A percentile compares a stretch with the other conserved stretches of the same genome.
phyloP scores from a whole-genome alignment of 2,113 vertebrate genomes.

The Lasiurus cinereus region DNA sequence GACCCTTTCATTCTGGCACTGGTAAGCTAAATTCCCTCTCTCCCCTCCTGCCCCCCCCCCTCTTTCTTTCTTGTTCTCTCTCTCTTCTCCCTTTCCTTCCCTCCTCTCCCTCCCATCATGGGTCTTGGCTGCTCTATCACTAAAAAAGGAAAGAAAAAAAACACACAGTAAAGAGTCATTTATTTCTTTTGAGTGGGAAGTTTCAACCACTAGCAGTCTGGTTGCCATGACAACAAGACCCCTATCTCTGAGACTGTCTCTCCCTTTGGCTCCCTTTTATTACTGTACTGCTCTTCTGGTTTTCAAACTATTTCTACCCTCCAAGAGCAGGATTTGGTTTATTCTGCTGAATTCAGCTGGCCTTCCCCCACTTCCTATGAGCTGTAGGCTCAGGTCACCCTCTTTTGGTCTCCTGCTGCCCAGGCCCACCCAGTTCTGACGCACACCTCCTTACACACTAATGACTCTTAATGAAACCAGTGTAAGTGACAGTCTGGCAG shows the following conservation, averaged over 20 bases:
- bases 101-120: not conserved
- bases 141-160: not conserved
- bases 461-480: not conserved
- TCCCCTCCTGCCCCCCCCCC: not conserved
- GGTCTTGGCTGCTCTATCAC: not conserved
- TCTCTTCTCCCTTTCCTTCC: not conserved
- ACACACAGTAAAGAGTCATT: not conserved
- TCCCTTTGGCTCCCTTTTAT: not conserved
- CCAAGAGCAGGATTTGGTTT: not conserved
- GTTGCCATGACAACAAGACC: conserved; percentile 16
- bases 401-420: not conserved
- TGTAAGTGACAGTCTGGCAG: not conserved
- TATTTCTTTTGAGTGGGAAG: not conserved
- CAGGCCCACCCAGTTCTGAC: not conserved
- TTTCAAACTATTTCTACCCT: not conserved
- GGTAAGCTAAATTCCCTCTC: not conserved
- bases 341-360: not conserved
- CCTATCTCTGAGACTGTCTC: not conserved
- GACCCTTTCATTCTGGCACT: not conserved
- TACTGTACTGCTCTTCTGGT: not conserved
- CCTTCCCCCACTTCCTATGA: too few species aligned
- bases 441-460: not conserved
- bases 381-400: not conserved
- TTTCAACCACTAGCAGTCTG: not conserved
- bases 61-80: not conserved